These are phyloP conservation scores for Drosophila nasuta DNA, from an alignment of 1,140 invertebrate species.

Conservation along the genomic window DNA sequence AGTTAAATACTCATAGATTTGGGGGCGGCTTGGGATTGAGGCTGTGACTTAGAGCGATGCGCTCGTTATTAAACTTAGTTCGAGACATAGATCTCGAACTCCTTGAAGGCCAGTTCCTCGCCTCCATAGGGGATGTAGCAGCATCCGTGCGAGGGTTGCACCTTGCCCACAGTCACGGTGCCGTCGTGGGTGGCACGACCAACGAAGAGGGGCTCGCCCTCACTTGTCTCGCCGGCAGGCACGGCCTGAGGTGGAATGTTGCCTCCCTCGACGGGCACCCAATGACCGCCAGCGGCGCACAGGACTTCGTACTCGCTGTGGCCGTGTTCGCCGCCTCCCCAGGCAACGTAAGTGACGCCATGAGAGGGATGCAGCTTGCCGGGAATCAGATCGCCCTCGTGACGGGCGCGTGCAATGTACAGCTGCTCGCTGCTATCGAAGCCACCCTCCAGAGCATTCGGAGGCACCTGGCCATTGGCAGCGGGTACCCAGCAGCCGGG, in stretches of 20 bases:
- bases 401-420: constrained; percentile 90
- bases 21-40: not conserved
- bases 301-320: constrained; percentile 91
- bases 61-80: constrained; percentile 46
- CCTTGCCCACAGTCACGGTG: constrained; percentile 89
- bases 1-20: constrained; percentile 29
- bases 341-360: constrained; percentile 90
- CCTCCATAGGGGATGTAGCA: constrained; percentile 91
- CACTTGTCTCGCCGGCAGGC: constrained; percentile 90
- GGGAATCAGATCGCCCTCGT: constrained; percentile 91
- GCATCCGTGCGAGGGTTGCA: constrained; percentile 89
- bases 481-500: constrained; percentile 88
- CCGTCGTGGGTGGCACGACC: constrained; percentile 89
- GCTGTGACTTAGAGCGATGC: not conserved
- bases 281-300: constrained; percentile 87
- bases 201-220: constrained; percentile 90
- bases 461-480: constrained; percentile 88
- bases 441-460: constrained; percentile 90
- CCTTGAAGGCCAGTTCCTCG: constrained; percentile 89
- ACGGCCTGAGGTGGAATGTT: constrained; percentile 90
- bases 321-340: constrained; percentile 91
- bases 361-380: constrained; percentile 91
- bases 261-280: constrained; percentile 87
- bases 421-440: constrained; percentile 89
- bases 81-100: constrained; percentile 90